Conservation (phyloP, 2,888 invertebrate species). For the Cataglyphis altisquamis region DNA sequence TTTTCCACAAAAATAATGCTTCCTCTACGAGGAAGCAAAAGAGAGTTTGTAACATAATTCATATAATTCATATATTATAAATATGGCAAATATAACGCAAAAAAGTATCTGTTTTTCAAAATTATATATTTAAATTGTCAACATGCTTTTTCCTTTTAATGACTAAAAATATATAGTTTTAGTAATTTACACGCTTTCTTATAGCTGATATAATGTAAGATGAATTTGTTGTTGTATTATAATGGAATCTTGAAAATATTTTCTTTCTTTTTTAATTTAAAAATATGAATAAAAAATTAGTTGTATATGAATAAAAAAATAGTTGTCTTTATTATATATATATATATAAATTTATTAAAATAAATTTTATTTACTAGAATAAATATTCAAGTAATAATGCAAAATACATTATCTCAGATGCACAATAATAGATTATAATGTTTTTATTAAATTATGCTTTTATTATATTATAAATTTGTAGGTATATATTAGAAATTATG, state of each 20-base stretch:
- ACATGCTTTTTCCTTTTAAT: background rate
- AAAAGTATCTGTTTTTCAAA: background rate
- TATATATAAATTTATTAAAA: background rate
- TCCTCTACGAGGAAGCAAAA: background rate
- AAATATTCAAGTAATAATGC: background rate
- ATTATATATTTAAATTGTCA: background rate
- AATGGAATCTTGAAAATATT: background rate
- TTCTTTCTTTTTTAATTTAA: background rate
- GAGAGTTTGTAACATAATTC: background rate
- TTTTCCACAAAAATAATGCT: too few relatives aligned
- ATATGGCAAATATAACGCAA: background rate
- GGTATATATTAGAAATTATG: background rate
- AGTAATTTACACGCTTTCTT: background rate
- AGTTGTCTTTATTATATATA: background rate
- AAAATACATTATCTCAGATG: too few relatives aligned
- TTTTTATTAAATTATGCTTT: background rate
- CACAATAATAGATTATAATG: background rate
- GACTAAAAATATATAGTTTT: background rate
- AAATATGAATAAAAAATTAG: background rate
- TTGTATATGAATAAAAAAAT: background rate
- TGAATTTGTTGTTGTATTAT: background rate
- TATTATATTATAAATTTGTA: background rate
- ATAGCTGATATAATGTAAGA: background rate
- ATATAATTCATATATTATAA: background rate
- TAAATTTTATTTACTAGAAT: background rate